Percentiles rank a stretch among this genome's conserved stretches.
These are phyloP conservation scores for Maniola jurtina DNA, from an alignment of 1,140 invertebrate species.

Conservation along the genomic window DNA sequence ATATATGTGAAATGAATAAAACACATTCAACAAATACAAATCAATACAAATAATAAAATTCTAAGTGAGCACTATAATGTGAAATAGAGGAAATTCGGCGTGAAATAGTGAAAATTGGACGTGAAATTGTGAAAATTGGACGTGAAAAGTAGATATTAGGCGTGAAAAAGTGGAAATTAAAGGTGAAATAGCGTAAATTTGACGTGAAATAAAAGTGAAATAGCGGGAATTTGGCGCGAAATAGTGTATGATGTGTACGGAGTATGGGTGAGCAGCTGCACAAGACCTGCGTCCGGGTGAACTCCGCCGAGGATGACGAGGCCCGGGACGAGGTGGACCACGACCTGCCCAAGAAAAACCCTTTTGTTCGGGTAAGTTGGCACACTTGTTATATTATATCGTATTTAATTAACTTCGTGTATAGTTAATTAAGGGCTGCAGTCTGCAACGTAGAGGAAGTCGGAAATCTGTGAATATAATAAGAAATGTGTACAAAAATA, in stretches of 20 bases:
- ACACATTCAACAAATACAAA: too few species aligned
- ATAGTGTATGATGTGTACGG: slow-evolving; percentile 54
- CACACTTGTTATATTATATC: too few species aligned
- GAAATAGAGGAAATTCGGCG: background rate
- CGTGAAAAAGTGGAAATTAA: slow-evolving; percentile 8
- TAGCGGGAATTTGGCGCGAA: slow-evolving; percentile 2
- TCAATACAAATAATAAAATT: too few species aligned
- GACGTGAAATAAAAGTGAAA: background rate
- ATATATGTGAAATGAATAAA: background rate
- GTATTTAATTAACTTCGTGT: too few species aligned
- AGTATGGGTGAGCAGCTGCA: slow-evolving; percentile 43
- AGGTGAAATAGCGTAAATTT: slow-evolving; percentile 8
- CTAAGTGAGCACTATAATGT: too few species aligned
- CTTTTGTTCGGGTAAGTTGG: slow-evolving; percentile 65
- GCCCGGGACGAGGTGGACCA: slow-evolving; percentile 64
- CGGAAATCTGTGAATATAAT: too few species aligned
- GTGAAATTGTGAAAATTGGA: slow-evolving; percentile 5
- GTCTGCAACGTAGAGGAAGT: too few species aligned
- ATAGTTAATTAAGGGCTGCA: too few species aligned
- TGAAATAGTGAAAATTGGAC: slow-evolving; percentile 9
- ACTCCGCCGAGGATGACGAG: slow-evolving; percentile 65
- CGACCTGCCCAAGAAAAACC: slow-evolving; percentile 70
- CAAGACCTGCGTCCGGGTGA: slow-evolving; percentile 70
- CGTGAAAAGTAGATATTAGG: background rate
- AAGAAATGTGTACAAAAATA: too few species aligned